phyloP scores from a whole-genome alignment of 2,113 vertebrate species.

The Podilymbus podiceps region DNA sequence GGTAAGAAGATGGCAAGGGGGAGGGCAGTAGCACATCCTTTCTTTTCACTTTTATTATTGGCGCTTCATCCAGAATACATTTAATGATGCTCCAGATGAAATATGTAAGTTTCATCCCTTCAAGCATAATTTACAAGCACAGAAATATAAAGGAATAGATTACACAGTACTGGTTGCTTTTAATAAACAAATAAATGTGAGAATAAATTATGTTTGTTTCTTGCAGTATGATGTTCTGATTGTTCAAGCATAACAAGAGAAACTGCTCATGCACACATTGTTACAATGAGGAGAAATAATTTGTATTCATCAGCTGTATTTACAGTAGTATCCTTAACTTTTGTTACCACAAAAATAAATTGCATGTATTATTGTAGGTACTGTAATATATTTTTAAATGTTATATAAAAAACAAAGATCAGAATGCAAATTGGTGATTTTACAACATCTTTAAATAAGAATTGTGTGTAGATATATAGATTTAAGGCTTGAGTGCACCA shows the following conservation, averaged over 20 bases:
- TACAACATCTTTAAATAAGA: not conserved
- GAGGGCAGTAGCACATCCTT: not conserved
- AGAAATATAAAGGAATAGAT: not conserved
- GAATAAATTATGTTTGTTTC: not conserved
- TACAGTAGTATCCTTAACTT: not conserved
- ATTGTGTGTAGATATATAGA: not conserved
- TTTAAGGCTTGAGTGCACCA: not conserved
- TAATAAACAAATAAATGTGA: not conserved
- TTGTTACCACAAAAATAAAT: not conserved
- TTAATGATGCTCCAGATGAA: constrained; percentile 1
- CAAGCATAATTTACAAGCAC: not conserved
- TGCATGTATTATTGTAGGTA: not conserved
- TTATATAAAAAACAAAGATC: constrained; percentile 2
- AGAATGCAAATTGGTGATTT: constrained; percentile 32
- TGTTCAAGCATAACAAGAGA: not conserved
- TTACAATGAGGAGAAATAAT: not conserved
- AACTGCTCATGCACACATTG: not conserved
- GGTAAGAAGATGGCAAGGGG: not conserved
- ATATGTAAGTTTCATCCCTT: not conserved
- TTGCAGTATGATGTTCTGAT: not conserved
- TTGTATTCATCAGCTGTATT: not conserved
- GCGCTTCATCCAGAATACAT: not conserved
- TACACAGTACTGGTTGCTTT: not conserved
- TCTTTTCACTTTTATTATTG: not conserved
- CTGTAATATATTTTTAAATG: constrained; percentile 23